phyloP scores from a whole-genome alignment of 2,113 vertebrate species.

The Indicator maculatus region DNA sequence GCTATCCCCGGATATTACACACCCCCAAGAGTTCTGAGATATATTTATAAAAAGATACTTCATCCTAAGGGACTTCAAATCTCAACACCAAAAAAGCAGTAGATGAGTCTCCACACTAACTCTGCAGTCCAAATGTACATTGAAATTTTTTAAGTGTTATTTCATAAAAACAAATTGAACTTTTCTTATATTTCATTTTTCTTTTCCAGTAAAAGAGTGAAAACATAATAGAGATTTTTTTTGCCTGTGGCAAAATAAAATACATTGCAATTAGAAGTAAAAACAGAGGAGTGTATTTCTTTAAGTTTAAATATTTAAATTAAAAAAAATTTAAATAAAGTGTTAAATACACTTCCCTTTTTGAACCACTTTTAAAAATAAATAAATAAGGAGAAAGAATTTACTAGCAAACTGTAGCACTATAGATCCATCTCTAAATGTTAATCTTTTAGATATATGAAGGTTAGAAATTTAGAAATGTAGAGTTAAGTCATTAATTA shows the following conservation, averaged over 20 bases:
- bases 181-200: not conserved
- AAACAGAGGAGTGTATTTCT: not conserved
- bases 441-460: not conserved
- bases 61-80: not conserved
- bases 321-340: too few species aligned
- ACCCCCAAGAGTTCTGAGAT: not conserved
- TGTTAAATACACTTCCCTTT: not conserved
- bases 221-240: not conserved
- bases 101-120: not conserved
- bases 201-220: not conserved
- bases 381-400: not conserved
- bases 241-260: not conserved
- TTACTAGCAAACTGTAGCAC: not conserved
- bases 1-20: accelerated
- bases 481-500: not conserved
- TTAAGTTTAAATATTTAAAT: not conserved
- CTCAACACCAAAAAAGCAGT: not conserved
- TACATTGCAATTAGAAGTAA: not conserved
- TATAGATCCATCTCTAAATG: not conserved
- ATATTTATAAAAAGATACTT: not conserved
- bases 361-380: not conserved
- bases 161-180: not conserved
- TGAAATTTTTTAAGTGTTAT: not conserved
- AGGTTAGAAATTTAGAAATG: not conserved
- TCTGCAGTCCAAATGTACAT: not conserved